These are phyloP conservation scores for Gorsachius goisagi DNA, from an alignment of 2,113 vertebrate genomes.

Conservation along the genomic window DNA sequence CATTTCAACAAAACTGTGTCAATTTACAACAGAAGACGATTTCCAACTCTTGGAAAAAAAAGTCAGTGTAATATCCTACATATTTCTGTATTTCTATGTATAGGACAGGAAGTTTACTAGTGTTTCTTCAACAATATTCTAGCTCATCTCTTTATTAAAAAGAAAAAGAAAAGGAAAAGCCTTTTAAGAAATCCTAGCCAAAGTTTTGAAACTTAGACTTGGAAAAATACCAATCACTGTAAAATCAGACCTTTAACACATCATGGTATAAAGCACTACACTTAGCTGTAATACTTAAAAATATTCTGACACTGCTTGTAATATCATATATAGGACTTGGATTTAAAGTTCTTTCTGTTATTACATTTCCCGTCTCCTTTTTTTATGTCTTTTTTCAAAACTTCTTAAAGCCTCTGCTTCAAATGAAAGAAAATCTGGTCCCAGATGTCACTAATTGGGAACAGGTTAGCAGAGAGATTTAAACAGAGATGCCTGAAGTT, in stretches of 20 bases:
- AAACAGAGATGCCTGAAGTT: constrained; percentile 29
- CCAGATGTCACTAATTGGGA: constrained; percentile 69
- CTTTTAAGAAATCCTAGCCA: background rate
- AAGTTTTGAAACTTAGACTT: background rate
- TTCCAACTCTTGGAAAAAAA: background rate
- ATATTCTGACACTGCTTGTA: background rate
- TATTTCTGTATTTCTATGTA: background rate
- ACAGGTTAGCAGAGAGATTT: constrained; percentile 50
- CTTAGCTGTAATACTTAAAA: background rate
- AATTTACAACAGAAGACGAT: background rate
- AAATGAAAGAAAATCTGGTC: constrained; percentile 49
- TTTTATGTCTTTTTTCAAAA: background rate
- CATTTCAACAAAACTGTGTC: background rate
- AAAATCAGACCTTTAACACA: background rate
- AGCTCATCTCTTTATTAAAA: background rate
- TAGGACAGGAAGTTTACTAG: background rate
- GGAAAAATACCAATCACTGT: background rate
- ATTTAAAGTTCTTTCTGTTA: background rate
- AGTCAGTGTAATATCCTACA: background rate
- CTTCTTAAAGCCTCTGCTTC: constrained; percentile 1
- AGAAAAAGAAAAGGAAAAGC: background rate
- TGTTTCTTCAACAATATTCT: background rate
- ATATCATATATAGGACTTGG: background rate
- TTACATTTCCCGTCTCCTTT: background rate
- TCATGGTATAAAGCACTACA: background rate